phyloP scores from a whole-genome alignment of 2,797 vertebrate species.

The Hydrolagus colliei region DNA sequence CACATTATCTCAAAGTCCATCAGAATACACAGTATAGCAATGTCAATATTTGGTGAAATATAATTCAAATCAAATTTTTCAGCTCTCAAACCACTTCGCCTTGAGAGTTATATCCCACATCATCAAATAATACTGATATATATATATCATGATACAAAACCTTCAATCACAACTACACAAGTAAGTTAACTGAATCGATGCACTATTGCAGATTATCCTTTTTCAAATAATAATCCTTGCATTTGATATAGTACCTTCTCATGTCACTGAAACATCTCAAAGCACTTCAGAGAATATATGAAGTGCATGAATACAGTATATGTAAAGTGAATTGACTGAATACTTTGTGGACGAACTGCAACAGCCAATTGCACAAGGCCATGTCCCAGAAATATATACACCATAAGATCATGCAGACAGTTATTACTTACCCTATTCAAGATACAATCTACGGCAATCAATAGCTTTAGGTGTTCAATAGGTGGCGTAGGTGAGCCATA shows the following conservation, averaged over 20 bases:
- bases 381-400: background rate
- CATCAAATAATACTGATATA: background rate
- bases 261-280: too few species aligned
- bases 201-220: too few species aligned
- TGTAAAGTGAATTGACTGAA: too few species aligned
- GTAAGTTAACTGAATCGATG: too few species aligned
- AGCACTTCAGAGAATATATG: too few species aligned
- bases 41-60: background rate
- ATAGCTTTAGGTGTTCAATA: background rate
- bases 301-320: too few species aligned
- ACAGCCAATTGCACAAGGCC: too few species aligned
- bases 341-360: too few species aligned
- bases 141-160: background rate
- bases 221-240: too few species aligned
- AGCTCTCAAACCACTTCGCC: background rate
- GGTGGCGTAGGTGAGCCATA: constrained; percentile 21
- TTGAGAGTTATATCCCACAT: background rate
- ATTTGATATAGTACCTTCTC: too few species aligned
- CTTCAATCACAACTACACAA: background rate
- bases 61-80: background rate
- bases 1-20: background rate
- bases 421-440: background rate
- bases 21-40: background rate
- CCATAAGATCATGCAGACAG: background rate
- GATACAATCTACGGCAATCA: background rate